These are phyloP conservation scores for Druon quercuslanigerum DNA, from an alignment of 1,140 invertebrate genomes.

Conservation along the genomic window DNA sequence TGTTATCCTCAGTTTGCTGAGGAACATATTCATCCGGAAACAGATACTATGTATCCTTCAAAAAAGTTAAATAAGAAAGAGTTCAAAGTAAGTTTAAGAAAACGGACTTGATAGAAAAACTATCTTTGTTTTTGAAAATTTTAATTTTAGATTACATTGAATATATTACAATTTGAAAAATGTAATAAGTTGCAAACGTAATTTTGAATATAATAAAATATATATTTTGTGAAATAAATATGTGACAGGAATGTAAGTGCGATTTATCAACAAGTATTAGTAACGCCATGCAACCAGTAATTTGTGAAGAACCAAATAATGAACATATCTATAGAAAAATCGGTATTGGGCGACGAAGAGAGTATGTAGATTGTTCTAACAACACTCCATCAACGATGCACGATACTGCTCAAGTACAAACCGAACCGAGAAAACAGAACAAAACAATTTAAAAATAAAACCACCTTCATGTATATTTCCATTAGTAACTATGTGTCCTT, in stretches of 20 bases:
- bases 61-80: neutral
- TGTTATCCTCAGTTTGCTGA: conserved; percentile 1
- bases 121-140: neutral
- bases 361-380: conserved; percentile 59
- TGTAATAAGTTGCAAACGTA: neutral
- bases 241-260: conserved; percentile 32
- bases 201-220: neutral
- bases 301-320: conserved; percentile 15
- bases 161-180: neutral
- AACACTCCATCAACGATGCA: conserved; percentile 47
- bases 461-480: neutral
- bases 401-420: conserved; percentile 58
- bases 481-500: conserved; percentile 40
- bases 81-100: neutral
- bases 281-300: conserved; percentile 37
- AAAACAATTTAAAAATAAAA: conserved; percentile 38
- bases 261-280: conserved; percentile 63
- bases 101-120: neutral
- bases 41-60: neutral
- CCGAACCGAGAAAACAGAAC: conserved; percentile 53
- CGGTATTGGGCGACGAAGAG: conserved; percentile 46
- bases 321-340: conserved; percentile 59
- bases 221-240: neutral
- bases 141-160: neutral
- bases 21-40: neutral